phyloP scores from a whole-genome alignment of 1,140 invertebrate species.

The Amyelois transitella region DNA sequence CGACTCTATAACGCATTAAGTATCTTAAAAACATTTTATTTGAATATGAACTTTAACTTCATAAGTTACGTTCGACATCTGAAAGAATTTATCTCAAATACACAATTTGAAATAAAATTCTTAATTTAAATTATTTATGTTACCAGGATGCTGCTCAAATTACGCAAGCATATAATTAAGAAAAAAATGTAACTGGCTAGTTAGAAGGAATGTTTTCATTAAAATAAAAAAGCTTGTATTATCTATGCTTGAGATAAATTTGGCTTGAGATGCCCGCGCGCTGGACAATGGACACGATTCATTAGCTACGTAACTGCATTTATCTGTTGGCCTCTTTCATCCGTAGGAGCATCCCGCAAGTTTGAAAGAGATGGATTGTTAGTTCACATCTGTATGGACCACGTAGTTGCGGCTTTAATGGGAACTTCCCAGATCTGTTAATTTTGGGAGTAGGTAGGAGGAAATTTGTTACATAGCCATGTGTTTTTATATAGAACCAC shows the following conservation, averaged over 20 bases:
- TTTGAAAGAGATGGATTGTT: slow-evolving; percentile 39
- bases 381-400: slow-evolving; percentile 60
- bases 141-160: background rate
- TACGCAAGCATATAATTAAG: background rate
- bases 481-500: slow-evolving; percentile 46
- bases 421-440: slow-evolving; percentile 61
- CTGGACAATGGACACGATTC: slow-evolving; percentile 64
- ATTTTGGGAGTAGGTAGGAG: slow-evolving; percentile 59
- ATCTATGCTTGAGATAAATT: slow-evolving; percentile 27
- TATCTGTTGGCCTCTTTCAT: slow-evolving; percentile 42
- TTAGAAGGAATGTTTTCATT: background rate
- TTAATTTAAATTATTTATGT: slow-evolving; percentile 22
- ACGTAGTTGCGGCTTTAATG: slow-evolving; percentile 55
- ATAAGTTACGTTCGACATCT: slow-evolving; percentile 18
- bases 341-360: slow-evolving; percentile 1
- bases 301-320: slow-evolving; percentile 62
- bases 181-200: background rate
- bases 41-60: slow-evolving; percentile 23
- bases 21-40: slow-evolving; percentile 5
- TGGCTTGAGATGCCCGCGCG: slow-evolving; percentile 45
- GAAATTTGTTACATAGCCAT: slow-evolving; percentile 50
- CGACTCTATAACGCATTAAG: slow-evolving; percentile 23
- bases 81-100: slow-evolving; percentile 36
- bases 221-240: background rate
- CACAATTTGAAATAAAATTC: slow-evolving; percentile 23